Evolutionary conservation across 2,113 vertebrate species (phyloP), one percentile per base, ranked within the genome.

Genomic region (Notothenia coriiceps): DNA sequence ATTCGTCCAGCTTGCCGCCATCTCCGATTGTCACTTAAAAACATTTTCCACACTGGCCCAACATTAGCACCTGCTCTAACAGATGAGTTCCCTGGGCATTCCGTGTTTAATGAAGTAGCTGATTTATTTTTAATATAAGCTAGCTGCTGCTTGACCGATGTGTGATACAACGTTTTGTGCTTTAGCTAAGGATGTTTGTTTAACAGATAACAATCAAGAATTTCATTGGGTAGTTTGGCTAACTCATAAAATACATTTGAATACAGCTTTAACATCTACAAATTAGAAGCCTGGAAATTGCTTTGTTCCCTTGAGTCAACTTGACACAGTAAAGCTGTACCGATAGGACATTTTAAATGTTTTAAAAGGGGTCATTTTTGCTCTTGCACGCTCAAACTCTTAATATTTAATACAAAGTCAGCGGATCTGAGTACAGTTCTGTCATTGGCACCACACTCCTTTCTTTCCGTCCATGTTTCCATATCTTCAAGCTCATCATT

Each of bases 401-500:
- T 66, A 67, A 78, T 43, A 73, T 5, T 29, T 47, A 40, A 67
- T 50, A 59, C 76, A 69, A 74, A 77, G 74, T 86, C 86, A 80
- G 70, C 9, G 43, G 74, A 86, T 79, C 66, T 77, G 65, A 83
- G 68, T 25, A 47, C 49, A 69, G 52, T 70, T 75, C 56, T 17
- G 75, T 70, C 82, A 66, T 73, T 79, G 65, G 74, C 54, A 29
- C 55, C 56, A 12, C 65, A 18, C 70, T 80, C 64, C 43, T 66
- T 77, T 68, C 55, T 65, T 70, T 77, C 62, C 64, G 13, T 51
- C 61, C 54, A 14, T 79, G 61, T 84, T 88, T 74, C 83, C 74
- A 78, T 82, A 87, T 83, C 82, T 88, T 85, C 80, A 71, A 78
- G 62, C 90, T 92, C 93, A 92, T 94, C 90, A 81, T 92, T 91